These are phyloP conservation scores for Cantharis rustica DNA, from an alignment of 2,888 invertebrate genomes.

Conservation along the genomic window DNA sequence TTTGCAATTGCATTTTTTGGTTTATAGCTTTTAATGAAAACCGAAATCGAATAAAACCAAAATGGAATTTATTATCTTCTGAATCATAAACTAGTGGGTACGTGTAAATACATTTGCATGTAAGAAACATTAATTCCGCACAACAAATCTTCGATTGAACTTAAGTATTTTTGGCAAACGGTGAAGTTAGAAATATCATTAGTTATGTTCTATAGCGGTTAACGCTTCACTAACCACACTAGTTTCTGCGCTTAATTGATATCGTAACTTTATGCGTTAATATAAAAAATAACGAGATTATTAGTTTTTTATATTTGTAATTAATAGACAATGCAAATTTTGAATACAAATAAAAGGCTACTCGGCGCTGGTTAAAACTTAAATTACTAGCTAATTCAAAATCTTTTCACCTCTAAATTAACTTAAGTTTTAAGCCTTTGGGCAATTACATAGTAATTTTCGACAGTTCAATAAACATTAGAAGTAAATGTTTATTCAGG, in stretches of 20 bases:
- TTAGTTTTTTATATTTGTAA: neutral
- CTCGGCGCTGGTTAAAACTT: neutral
- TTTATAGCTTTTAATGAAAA: neutral
- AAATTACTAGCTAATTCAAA: neutral
- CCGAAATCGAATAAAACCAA: neutral
- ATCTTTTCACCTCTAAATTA: conserved; percentile 7
- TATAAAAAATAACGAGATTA: neutral
- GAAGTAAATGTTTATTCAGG: conserved; percentile 15
- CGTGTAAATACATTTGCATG: neutral
- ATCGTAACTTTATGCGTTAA: conserved; percentile 11
- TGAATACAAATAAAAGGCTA: neutral
- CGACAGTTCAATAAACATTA: conserved; percentile 19
- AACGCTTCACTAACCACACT: conserved; percentile 17
- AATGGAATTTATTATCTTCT: neutral
- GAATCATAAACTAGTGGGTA: neutral
- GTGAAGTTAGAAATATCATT: conserved; percentile 20
- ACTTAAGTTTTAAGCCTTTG: conserved; percentile 7
- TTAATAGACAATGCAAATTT: neutral
- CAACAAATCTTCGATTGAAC: neutral
- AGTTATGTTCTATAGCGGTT: conserved; percentile 21
- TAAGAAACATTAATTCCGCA: neutral
- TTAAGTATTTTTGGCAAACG: conserved; percentile 16
- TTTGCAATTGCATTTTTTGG: neutral
- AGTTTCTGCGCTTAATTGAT: conserved; percentile 11
- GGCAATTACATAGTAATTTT: conserved; percentile 20